Evolutionary conservation across 1,140 invertebrate species (phyloP).

Genomic region (Zaprionus nigranus): DNA sequence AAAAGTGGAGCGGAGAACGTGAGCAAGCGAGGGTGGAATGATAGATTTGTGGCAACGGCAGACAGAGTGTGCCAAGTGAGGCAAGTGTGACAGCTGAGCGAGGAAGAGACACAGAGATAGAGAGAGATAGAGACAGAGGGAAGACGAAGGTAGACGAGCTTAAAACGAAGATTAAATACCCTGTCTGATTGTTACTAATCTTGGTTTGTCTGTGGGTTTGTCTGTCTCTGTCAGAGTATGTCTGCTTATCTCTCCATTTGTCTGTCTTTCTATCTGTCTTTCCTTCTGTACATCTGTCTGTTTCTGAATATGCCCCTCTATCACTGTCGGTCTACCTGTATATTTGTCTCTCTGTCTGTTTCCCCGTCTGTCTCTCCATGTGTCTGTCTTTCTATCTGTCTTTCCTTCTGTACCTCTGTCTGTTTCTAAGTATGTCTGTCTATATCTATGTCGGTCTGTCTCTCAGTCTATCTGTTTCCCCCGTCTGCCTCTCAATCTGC

Average conservation of each 20-base stretch:
- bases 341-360: too few relatives aligned
- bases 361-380: too few relatives aligned
- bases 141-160: background rate
- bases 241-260: background rate
- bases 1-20: background rate
- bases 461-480: too few relatives aligned
- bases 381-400: too few relatives aligned
- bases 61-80: background rate
- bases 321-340: too few relatives aligned
- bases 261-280: background rate
- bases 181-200: background rate
- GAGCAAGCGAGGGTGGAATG: constrained; percentile 9
- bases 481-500: too few relatives aligned
- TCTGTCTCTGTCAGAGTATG: background rate
- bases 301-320: too few relatives aligned
- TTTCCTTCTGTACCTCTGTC: too few relatives aligned
- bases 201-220: background rate
- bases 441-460: too few relatives aligned
- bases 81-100: background rate
- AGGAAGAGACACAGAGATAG: background rate
- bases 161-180: constrained; percentile 1
- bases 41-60: background rate
- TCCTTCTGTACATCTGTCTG: background rate
- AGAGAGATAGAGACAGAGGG: background rate
- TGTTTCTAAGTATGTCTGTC: too few relatives aligned